Evolutionary conservation across 1,140 invertebrate species (phyloP), one percentile per base, ranked within the genome.

Genomic region (Formica selysi): DNA sequence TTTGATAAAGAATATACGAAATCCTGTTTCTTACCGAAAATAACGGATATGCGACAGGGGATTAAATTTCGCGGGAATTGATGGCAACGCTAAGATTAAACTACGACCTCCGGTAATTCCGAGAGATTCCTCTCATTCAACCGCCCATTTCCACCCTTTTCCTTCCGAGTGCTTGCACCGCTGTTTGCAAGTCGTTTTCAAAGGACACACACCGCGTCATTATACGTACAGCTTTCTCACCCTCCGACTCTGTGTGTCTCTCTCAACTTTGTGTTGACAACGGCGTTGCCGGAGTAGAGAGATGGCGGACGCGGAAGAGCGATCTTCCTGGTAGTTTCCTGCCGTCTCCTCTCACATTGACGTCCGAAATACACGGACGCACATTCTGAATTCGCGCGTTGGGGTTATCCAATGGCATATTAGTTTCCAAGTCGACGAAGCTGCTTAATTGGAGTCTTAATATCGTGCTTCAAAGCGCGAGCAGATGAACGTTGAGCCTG

Each of bases 381-480:
- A 7, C 36, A 54, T 76, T 90, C 76, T 87, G 88, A 90, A 87
- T 89, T 51, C 16, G 26, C 76, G 22, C 44, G 76, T 80, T 78
- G 44, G 48, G 78, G 83, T 80, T 71, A 86, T 74, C 73, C 71
- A 89, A 90, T 89, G 90, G 90, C 83, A 86, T 89, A 89, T 91
- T 89, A 91, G 90, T 91, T 91, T 86, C 79, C 90, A 85, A 86
- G 88, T 88, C 51, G 74, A 76, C 78, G 32, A 64, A 61, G 70
- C 13, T 62, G 87, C 70, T 89, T 91, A 92, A 91, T 92, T 86
- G 87, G 79, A 91, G 78, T 74, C 90, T 90, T 91, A 91, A 91
- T 91, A 89, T 91, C 79, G 74, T 38, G 83, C 73, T 81, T 91
- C 85, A 91, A 91, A 91, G 90, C 89, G 65, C 62, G 79, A 80